phyloP scores from a whole-genome alignment of 2,113 vertebrate species.

The Sardina pilchardus region DNA sequence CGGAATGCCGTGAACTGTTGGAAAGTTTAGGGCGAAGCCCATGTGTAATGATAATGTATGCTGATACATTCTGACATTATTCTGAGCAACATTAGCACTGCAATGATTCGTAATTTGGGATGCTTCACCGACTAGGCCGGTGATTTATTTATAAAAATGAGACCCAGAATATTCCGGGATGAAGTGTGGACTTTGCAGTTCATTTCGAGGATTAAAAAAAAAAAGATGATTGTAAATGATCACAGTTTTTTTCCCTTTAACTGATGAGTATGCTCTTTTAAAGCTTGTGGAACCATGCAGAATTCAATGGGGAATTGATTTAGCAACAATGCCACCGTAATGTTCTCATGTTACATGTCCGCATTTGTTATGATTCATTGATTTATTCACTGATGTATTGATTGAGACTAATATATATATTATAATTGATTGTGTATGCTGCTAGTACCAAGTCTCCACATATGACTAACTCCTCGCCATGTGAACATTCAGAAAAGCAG shows the following conservation, averaged over 20 bases:
- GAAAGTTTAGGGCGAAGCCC: slow-evolving; percentile 4
- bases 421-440: neutral
- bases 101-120: slow-evolving; percentile 3
- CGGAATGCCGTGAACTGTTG: neutral
- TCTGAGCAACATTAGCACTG: neutral
- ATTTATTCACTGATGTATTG: too few species aligned
- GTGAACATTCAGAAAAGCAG: neutral
- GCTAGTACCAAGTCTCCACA: neutral
- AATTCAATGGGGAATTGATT: neutral
- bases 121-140: neutral
- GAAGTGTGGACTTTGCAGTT: neutral
- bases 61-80: neutral
- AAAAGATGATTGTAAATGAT: neutral
- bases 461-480: neutral
- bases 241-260: neutral
- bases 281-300: neutral
- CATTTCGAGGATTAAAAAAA: neutral
- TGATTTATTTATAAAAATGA: neutral
- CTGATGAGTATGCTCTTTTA: neutral
- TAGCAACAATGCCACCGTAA: neutral
- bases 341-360: neutral
- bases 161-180: neutral
- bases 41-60: neutral
- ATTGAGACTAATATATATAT: too few species aligned
- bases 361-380: neutral